Base-by-base conservation (phyloP, 2,797 vertebrate species). In the Rhincodon typus region DNA sequence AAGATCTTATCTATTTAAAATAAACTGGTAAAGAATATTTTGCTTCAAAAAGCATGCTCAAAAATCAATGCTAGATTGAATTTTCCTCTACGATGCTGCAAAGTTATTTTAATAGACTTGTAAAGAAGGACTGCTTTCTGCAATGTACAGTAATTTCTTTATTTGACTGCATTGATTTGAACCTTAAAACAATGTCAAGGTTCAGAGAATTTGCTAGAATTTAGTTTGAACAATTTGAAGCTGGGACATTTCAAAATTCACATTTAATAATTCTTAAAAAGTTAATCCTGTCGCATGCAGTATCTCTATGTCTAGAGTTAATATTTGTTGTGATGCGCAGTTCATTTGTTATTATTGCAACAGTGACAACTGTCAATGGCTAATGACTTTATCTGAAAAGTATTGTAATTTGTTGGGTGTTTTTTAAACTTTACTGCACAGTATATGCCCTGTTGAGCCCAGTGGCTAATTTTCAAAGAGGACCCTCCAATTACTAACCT, bases 101-200 rank as follows among this genome's bases (percentile, higher is more conserved):
- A 46, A 42, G 67, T 27, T 23, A 94, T 42, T 94, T 94, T 70
- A 42, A 69, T 69, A 94, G 38, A 25, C n/a, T 42, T 94, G 93
- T 70, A 27, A 46, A 27, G 38, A 38, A 62, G n/a, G 53, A 70
- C 67, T 46, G 67, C 46, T 94, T 94, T 69, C 66, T 94, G n/a
- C 62, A 69, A 70, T 69, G 62, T 69, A 42, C 67, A 42, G 66
- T 93, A 94, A 94, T 94, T 94, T n/a, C 91, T 94, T 67, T 94
- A 42, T 69, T n/a, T 62, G 30, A n/a, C 30, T 57, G 1, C 12
- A 50, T 94, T 94, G 93, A 72, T 72, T 94, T 94, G 0, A 4
- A 27, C 6, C 21, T 42, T 93, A 46, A 70, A 94, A 27, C n/a
- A 4, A 42, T 69, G 38, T 69, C 67, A 94, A 46, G 13, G 67